Evolutionary conservation across 2,888 invertebrate species (phyloP).

Genomic region (Tenthredo notha): DNA sequence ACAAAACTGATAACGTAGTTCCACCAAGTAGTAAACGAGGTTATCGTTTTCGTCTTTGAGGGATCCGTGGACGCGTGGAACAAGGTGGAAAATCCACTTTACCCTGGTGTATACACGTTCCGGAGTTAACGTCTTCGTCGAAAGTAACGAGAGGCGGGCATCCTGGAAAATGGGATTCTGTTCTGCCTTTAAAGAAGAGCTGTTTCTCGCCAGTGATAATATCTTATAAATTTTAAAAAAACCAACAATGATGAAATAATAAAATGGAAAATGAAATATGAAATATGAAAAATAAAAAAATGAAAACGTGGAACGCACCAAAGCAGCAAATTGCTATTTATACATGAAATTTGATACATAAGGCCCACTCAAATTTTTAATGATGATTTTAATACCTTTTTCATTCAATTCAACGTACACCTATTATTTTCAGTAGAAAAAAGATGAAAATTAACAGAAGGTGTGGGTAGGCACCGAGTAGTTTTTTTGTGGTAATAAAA

Average conservation of each 20-base stretch:
- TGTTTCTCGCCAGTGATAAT: not conserved
- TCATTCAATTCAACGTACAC: not conserved
- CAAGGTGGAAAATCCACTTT: slow-evolving; percentile 44
- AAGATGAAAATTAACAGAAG: not conserved
- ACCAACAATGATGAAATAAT: not conserved
- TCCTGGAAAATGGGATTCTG: slow-evolving; percentile 18
- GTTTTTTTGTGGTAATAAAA: not conserved
- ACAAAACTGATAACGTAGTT: slow-evolving; percentile 48
- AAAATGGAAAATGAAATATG: not conserved
- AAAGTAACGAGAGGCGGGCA: slow-evolving; percentile 14
- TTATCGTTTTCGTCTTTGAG: slow-evolving; percentile 51
- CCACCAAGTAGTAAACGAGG: slow-evolving; percentile 43
- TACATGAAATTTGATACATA: not conserved
- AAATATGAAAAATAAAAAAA: not conserved
- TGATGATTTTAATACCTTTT: not conserved
- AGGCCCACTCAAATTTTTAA: not conserved
- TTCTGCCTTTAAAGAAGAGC: not conserved
- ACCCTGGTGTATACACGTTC: slow-evolving; percentile 22
- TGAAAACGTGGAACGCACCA: not conserved
- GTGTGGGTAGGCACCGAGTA: not conserved
- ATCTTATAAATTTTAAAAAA: not conserved
- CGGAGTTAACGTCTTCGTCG: slow-evolving; percentile 26
- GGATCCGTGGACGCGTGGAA: slow-evolving; percentile 42
- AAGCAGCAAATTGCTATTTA: not conserved
- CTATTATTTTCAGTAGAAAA: not conserved